phyloP scores from a whole-genome alignment of 2,797 vertebrate species.

The Melanotaenia parkinsoni region DNA sequence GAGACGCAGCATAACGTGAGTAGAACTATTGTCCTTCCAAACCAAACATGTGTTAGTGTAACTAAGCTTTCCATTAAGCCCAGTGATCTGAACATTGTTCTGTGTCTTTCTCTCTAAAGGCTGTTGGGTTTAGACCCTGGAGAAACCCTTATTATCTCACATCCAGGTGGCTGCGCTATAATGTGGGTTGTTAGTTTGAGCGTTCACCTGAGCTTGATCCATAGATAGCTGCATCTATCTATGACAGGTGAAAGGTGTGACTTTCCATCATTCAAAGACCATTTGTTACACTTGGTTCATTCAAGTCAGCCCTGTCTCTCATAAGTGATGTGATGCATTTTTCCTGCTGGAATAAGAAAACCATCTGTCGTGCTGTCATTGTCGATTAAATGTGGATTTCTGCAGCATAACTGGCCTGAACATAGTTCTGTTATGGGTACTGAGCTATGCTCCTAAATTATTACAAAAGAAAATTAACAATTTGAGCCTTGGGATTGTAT shows the following conservation, averaged over 20 bases:
- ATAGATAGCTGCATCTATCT: conserved; percentile 72
- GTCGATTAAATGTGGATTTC: neutral
- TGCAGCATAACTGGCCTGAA: neutral
- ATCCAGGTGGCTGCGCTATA: conserved; percentile 78
- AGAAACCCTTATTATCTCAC: conserved; percentile 81
- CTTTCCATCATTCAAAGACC: neutral
- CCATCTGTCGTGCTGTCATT: neutral
- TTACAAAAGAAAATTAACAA: neutral
- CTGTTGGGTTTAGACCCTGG: conserved; percentile 68
- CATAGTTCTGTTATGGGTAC: neutral
- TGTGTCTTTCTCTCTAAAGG: conserved; percentile 72
- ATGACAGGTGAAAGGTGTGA: conserved; percentile 57
- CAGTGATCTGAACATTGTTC: conserved; percentile 28
- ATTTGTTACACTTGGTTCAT: conserved; percentile 4
- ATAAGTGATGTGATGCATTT: neutral
- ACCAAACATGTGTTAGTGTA: neutral
- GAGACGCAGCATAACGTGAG: conserved; percentile 82
- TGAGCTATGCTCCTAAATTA: neutral
- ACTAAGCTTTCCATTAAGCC: neutral
- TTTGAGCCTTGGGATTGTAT: too few species aligned
- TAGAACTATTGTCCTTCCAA: neutral
- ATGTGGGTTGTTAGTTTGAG: conserved; percentile 72
- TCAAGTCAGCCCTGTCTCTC: neutral
- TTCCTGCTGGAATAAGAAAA: neutral
- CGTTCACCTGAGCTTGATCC: conserved; percentile 42